These are phyloP conservation scores for Charadrius vociferus DNA, from an alignment of 2,113 vertebrate species.

Conservation along the genomic window DNA sequence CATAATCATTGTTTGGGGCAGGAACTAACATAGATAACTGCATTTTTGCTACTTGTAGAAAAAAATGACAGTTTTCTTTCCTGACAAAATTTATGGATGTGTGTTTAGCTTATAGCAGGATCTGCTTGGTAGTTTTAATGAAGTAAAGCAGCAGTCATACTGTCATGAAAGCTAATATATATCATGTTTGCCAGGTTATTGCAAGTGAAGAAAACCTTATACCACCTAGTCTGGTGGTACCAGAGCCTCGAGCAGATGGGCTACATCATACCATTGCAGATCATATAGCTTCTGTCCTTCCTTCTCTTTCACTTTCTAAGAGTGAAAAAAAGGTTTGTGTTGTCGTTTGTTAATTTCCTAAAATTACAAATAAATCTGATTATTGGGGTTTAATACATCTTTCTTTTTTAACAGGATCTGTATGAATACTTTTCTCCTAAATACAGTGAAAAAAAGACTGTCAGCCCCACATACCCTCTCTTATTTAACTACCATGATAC, in stretches of 20 bases:
- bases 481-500: slow-evolving; percentile 83
- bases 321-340: slow-evolving; percentile 79
- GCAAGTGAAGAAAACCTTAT: slow-evolving; percentile 74
- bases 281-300: slow-evolving; percentile 78
- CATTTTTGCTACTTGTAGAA: neutral
- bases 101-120: neutral
- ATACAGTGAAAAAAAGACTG: neutral
- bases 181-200: slow-evolving; percentile 76
- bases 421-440: slow-evolving; percentile 63
- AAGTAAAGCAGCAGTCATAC: neutral
- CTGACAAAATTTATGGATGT: neutral
- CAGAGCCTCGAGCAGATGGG: slow-evolving; percentile 37
- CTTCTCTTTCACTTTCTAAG: slow-evolving; percentile 75
- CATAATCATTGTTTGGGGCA: neutral
- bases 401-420: slow-evolving; percentile 66
- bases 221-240: slow-evolving; percentile 10
- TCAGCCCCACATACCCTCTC: slow-evolving; percentile 57
- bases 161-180: neutral
- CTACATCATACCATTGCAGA: slow-evolving; percentile 72
- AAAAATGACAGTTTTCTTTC: neutral
- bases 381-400: neutral
- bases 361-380: neutral
- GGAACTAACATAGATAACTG: neutral
- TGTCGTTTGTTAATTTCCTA: neutral
- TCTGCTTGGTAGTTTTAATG: neutral